A percentile compares a stretch with the other conserved stretches of the same genome.
phyloP scores from a whole-genome alignment of 2,888 invertebrate species.

The Philonicus albiceps region DNA sequence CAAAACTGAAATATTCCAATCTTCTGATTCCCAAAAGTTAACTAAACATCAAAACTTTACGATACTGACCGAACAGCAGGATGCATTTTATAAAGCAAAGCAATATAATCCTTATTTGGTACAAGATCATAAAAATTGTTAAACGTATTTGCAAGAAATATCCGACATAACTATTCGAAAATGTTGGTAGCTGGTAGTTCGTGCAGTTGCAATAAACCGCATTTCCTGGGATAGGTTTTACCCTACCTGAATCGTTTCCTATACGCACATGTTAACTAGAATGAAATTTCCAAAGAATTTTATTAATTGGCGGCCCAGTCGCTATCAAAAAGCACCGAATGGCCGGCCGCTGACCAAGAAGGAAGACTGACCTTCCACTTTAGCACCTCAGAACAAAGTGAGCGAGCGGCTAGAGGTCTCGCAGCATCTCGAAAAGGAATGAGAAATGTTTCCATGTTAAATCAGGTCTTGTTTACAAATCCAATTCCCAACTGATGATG shows the following conservation, averaged over 20 bases:
- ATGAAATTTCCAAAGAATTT: not conserved
- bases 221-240: not conserved
- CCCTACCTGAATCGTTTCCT: not conserved
- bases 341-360: not conserved
- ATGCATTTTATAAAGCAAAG: not conserved
- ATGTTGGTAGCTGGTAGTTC: not conserved
- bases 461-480: conserved; percentile 32
- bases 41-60: not conserved
- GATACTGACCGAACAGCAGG: not conserved
- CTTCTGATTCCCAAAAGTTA: no score
- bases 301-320: not conserved
- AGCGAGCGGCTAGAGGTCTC: not conserved
- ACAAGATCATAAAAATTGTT: not conserved
- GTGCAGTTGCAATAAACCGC: not conserved
- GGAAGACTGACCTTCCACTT: conserved; percentile 7
- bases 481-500: conserved; percentile 19
- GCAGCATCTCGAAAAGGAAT: conserved; percentile 27
- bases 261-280: not conserved
- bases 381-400: not conserved
- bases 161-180: not conserved
- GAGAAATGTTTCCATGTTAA: conserved; percentile 1
- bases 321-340: not conserved
- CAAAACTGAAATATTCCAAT: no score
- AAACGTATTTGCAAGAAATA: not conserved
- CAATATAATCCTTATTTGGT: not conserved